Percentiles rank a stretch among this genome's conserved stretches.
phyloP scores from a whole-genome alignment of 2,113 vertebrate genomes.

The Rousettus leschenaultii region DNA sequence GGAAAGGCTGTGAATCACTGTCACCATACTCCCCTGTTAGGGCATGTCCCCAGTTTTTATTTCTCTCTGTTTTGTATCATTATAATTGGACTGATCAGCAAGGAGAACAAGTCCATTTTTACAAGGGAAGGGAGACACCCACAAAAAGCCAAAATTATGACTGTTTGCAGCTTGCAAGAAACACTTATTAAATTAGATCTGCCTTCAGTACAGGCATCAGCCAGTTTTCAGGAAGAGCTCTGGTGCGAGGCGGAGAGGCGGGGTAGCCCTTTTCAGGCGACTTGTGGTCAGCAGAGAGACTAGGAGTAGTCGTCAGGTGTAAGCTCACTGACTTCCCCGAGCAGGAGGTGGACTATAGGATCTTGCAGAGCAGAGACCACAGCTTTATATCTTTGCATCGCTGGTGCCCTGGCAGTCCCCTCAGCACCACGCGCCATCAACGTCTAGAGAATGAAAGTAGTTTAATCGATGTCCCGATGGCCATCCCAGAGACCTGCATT shows the following conservation, averaged over 20 bases:
- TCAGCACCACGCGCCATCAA: neutral
- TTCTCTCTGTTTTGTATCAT: slow-evolving; percentile 37
- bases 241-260: neutral
- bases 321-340: neutral
- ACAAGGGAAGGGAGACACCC: slow-evolving; percentile 37
- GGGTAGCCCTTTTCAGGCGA: neutral
- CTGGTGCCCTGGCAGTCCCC: neutral
- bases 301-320: fast-evolving
- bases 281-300: neutral
- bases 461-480: neutral
- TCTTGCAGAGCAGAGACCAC: neutral
- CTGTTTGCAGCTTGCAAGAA: slow-evolving; percentile 52
- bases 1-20: neutral
- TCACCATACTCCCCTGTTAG: neutral
- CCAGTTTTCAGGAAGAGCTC: neutral
- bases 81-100: slow-evolving; percentile 17
- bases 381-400: no score
- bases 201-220: neutral
- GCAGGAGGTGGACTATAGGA: neutral
- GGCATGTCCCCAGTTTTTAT: neutral
- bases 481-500: neutral
- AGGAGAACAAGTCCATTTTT: slow-evolving; percentile 19
- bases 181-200: slow-evolving; percentile 47
- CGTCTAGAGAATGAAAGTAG: no score
- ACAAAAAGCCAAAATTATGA: slow-evolving; percentile 49